Evolutionary conservation across 2,888 invertebrate species (phyloP).

Genomic region (Acanthoscelides obtectus): DNA sequence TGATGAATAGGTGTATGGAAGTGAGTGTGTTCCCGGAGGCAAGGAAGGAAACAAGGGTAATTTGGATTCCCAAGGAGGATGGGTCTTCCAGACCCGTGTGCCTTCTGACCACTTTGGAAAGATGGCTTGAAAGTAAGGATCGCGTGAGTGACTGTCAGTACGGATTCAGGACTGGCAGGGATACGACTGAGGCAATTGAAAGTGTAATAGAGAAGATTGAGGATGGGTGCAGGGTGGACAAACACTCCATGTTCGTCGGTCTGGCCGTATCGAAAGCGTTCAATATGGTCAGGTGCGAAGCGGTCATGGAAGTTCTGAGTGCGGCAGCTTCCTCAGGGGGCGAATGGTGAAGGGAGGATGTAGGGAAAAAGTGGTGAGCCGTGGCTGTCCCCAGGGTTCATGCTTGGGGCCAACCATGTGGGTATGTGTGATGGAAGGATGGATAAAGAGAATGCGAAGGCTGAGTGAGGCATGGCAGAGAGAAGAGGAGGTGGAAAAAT

Average conservation of each 20-base stretch:
- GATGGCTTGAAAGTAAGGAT: neutral
- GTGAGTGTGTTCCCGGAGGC: neutral
- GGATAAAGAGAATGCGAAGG: neutral
- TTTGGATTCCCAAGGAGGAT: neutral
- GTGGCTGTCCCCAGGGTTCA: neutral
- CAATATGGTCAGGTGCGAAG: neutral
- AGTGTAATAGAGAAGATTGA: neutral
- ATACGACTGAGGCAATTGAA: neutral
- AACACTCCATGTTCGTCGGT: neutral
- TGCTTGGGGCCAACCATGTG: neutral
- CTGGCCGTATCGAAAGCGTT: slow-evolving; percentile 1
- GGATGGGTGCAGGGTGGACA: neutral
- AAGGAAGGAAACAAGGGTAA: neutral
- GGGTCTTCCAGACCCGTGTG: neutral
- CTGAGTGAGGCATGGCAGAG: neutral
- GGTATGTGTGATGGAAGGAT: neutral
- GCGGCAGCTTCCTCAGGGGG: neutral
- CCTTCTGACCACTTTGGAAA: neutral
- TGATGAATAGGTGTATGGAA: neutral
- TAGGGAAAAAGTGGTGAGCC: neutral
- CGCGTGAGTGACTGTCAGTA: neutral
- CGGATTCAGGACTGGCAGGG: neutral
- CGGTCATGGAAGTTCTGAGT: neutral
- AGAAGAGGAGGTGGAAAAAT: neutral
- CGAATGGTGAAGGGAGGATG: neutral